phyloP scores from a whole-genome alignment of 2,113 vertebrate species.

The Agapornis roseicollis region DNA sequence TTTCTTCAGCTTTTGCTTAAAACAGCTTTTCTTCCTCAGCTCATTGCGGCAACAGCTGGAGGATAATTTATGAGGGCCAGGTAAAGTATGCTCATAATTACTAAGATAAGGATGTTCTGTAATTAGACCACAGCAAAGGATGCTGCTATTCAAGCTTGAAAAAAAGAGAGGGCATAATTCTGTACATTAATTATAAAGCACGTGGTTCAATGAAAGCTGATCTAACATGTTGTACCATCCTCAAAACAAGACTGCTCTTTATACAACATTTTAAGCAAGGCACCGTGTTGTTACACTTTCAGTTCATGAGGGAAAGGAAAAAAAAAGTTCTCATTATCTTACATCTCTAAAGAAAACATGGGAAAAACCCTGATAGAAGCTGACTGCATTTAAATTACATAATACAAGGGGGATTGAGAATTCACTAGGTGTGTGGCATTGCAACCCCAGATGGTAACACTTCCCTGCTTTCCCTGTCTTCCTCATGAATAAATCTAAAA shows the following conservation, averaged over 20 bases:
- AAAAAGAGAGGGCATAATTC: not conserved
- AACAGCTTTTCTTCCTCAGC: not conserved
- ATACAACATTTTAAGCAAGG: not conserved
- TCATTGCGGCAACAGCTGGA: not conserved
- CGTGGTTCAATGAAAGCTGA: not conserved
- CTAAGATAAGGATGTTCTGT: not conserved
- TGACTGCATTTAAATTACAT: not conserved
- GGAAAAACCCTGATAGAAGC: not conserved
- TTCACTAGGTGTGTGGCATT: constrained; percentile 30
- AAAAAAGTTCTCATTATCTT: not conserved
- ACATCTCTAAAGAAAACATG: constrained; percentile 6
- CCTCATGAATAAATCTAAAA: not conserved
- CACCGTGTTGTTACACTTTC: not conserved
- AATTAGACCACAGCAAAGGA: constrained; percentile 22
- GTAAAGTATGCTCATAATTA: not conserved
- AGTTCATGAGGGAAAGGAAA: not conserved
- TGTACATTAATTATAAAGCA: not conserved
- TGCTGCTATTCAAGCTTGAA: not conserved
- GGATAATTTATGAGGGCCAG: not conserved
- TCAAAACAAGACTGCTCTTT: not conserved
- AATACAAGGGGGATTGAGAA: accelerated
- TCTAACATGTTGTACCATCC: not conserved
- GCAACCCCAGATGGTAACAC: not conserved
- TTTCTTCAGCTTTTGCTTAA: not conserved
- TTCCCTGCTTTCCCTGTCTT: not conserved